phyloP scores from a whole-genome alignment of 1,140 invertebrate genomes.

The Heliothis virescens region DNA sequence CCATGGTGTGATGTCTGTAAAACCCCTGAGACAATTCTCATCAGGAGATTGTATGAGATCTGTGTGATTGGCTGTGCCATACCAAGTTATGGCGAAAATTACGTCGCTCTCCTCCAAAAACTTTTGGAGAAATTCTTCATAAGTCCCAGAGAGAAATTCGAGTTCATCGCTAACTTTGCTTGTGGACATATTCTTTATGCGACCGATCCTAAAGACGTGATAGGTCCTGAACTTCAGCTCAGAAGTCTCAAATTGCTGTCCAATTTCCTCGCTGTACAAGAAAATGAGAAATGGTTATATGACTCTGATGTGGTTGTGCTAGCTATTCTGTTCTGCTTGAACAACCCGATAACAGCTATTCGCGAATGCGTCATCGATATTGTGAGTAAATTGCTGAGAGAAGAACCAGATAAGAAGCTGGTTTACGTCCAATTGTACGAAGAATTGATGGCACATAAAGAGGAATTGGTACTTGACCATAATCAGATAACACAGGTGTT shows the following conservation, averaged over 20 bases:
- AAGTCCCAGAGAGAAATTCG: slow-evolving; percentile 79
- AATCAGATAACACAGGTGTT: slow-evolving; percentile 87
- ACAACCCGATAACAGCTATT: slow-evolving; percentile 76
- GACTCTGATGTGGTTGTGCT: slow-evolving; percentile 82
- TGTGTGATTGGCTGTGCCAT: slow-evolving; percentile 77
- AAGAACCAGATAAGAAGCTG: slow-evolving; percentile 64
- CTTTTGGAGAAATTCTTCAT: slow-evolving; percentile 80
- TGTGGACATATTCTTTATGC: slow-evolving; percentile 79
- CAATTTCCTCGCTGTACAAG: slow-evolving; percentile 67
- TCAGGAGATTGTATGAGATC: slow-evolving; percentile 76
- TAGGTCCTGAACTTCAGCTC: slow-evolving; percentile 77
- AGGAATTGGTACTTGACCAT: slow-evolving; percentile 88
- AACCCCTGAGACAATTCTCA: slow-evolving; percentile 65
- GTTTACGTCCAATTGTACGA: slow-evolving; percentile 72
- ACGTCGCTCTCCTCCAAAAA: slow-evolving; percentile 72
- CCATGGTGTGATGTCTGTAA: slow-evolving; percentile 81
- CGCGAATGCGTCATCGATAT: slow-evolving; percentile 78
- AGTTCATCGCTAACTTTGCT: slow-evolving; percentile 85
- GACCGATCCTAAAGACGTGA: slow-evolving; percentile 71
- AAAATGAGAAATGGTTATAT: slow-evolving; percentile 72
- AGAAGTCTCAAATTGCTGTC: slow-evolving; percentile 74
- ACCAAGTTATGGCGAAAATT: slow-evolving; percentile 69
- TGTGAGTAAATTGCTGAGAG: slow-evolving; percentile 65
- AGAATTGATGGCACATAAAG: slow-evolving; percentile 71
- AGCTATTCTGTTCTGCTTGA: slow-evolving; percentile 81